Base-by-base conservation (phyloP, 2,113 vertebrate species). In the Odontesthes bonariensis region DNA sequence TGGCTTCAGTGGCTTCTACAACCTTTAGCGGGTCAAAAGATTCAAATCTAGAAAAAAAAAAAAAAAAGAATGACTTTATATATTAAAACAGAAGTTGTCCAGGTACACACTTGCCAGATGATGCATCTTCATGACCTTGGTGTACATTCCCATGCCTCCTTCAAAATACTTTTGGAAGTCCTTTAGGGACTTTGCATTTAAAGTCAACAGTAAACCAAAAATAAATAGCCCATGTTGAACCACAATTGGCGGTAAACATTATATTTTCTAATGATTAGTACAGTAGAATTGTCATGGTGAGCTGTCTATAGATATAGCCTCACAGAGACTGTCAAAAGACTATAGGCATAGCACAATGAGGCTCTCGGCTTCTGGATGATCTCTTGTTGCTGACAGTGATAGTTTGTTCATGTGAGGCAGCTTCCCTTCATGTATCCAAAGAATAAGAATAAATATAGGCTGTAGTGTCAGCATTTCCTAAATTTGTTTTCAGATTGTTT, bases 381-480 rank as follows among this genome's bases (percentile, higher is more conserved):
- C 40, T 16, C 27, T 53, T 23, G 33, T 27, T 67, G 64, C 40
- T 46, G 52, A 44, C 65, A 68, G 52, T 10, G 22, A 35, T 68
- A 14, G 40, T 67, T 68, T 20, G 40, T 67, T 55, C 8, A 68
- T 54, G 32, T 66, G 33, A 23, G 23, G 7, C 13, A 14, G 12
- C 33, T 32, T 14, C 51, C 17, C 8, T 67, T 20, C 64, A 57
- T 5, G 14, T 49, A 10, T 19, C 17, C 8, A n/a, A 19, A 19
- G 16, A 49, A 49, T 49, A 8, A 49, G 17, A 49, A 49, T 8
- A n/a, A 49, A 49, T 19, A 4, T 6, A 49, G 44, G 3, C 4
- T 14, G 13, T 46, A 1, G 14, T 46, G 44, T 46, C 44, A 46
- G 44, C 44, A 6, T 46, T 46, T 46, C 0, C 44, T 46, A 16